Conservation (phyloP, 2,113 vertebrate genomes). For the Albula goreensis region DNA sequence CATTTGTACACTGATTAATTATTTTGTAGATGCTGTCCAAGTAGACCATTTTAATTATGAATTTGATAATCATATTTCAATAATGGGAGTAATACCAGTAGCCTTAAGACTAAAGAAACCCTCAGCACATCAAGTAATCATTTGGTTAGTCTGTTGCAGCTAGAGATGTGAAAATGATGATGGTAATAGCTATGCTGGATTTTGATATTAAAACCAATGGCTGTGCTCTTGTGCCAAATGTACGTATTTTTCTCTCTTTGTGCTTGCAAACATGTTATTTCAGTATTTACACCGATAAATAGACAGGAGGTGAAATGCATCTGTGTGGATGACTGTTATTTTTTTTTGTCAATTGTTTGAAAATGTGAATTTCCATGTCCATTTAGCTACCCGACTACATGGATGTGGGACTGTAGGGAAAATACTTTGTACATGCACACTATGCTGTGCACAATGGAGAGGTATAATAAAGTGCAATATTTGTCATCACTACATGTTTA, state of each 20-base stretch:
- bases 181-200: slow-evolving; percentile 13
- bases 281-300: neutral
- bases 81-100: slow-evolving; percentile 37
- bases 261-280: slow-evolving; percentile 38
- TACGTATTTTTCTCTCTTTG: slow-evolving; percentile 27
- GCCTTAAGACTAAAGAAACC: slow-evolving; percentile 29
- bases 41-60: neutral
- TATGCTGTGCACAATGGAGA: neutral
- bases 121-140: slow-evolving; percentile 42
- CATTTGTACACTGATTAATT: slow-evolving; percentile 35
- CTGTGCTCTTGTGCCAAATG: slow-evolving; percentile 32
- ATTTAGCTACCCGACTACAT: neutral
- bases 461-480: slow-evolving; percentile 7
- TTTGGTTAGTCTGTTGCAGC: slow-evolving; percentile 46
- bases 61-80: neutral
- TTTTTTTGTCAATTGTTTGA: neutral
- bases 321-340: neutral
- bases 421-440: neutral
- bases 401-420: neutral
- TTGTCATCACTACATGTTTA: slow-evolving; percentile 1
- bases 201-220: neutral
- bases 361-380: neutral
- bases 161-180: slow-evolving; percentile 29
- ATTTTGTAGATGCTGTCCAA: slow-evolving; percentile 29
- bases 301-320: neutral